A percentile compares a stretch with the other conserved stretches of the same genome.
Evolutionary conservation across 1,140 invertebrate species (phyloP).

Genomic region (Caerostris extrusa): DNA sequence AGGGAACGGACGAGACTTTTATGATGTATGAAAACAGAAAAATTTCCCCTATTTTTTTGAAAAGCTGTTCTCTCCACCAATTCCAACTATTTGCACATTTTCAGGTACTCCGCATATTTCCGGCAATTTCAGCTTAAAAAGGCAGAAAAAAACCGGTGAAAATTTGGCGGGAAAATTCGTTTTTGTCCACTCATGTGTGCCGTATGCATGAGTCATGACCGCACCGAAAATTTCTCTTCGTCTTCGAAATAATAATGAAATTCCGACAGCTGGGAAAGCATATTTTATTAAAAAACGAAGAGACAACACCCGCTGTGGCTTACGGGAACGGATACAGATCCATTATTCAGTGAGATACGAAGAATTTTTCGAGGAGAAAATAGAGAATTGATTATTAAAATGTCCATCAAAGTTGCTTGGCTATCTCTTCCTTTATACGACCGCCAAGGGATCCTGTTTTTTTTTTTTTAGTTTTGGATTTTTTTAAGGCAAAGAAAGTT

Average conservation of each 20-base stretch:
- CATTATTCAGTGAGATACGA: slow-evolving; percentile 41
- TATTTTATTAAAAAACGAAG: slow-evolving; percentile 53
- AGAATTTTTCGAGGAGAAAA: slow-evolving; percentile 34
- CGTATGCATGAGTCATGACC: slow-evolving; percentile 21
- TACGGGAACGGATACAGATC: slow-evolving; percentile 24
- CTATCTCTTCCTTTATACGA: background rate
- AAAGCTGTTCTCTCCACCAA: background rate
- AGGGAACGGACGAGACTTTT: background rate
- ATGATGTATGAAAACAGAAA: background rate
- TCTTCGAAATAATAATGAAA: slow-evolving; percentile 38
- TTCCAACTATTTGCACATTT: slow-evolving; percentile 9
- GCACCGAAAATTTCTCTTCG: background rate
- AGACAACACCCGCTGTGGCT: slow-evolving; percentile 31
- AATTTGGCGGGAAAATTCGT: slow-evolving; percentile 4
- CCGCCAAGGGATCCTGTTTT: background rate
- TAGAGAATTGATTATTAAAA: slow-evolving; percentile 57
- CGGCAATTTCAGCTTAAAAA: background rate
- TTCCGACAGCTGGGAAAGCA: slow-evolving; percentile 35
- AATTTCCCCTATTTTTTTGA: background rate
- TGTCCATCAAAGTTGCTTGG: slow-evolving; percentile 49
- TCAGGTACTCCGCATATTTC: slow-evolving; percentile 5
- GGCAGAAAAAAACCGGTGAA: background rate
- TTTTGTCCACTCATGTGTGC: slow-evolving; percentile 32
- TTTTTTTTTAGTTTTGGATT: background rate
- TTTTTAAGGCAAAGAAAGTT: too few relatives aligned